Evolutionary conservation across 2,113 vertebrate species (phyloP).

Genomic region (Gallinago undulata): DNA sequence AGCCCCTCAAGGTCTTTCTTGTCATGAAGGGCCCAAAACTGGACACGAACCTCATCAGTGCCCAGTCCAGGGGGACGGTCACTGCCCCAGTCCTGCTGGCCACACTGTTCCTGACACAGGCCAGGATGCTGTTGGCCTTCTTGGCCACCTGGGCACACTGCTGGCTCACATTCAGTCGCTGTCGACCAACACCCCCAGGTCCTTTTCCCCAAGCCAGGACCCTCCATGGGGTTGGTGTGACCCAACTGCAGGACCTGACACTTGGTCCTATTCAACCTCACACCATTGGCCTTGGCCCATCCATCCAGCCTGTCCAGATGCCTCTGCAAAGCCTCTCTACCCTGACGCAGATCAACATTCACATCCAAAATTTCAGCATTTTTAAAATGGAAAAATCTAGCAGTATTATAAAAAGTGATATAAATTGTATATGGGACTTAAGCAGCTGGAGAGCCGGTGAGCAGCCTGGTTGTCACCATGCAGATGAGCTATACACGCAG

Average conservation of each 20-base stretch:
- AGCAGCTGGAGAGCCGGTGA: not conserved
- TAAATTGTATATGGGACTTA: not conserved
- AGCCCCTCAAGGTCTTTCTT: not conserved
- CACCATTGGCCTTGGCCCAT: not conserved
- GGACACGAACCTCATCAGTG: not conserved
- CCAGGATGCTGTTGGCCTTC: not conserved
- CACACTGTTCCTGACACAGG: not conserved
- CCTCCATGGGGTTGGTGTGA: not conserved
- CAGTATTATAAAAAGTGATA: not conserved
- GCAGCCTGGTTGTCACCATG: not conserved
- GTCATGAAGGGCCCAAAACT: not conserved
- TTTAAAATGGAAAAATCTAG: not conserved
- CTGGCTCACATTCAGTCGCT: not conserved
- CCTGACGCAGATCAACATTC: not conserved
- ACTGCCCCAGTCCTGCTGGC: not conserved
- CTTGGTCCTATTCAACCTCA: not conserved
- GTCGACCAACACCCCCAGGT: not conserved
- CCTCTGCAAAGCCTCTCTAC: not conserved
- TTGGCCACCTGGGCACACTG: not conserved
- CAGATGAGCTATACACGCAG: not conserved
- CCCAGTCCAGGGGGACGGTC: not conserved
- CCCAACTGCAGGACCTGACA: not conserved
- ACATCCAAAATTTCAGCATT: not conserved
- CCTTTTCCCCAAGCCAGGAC: not conserved
- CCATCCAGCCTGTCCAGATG: not conserved